Evolutionary conservation across 2,888 invertebrate genomes (phyloP), one percentile per base, ranked within the genome.

Genomic region (Hoplodrina blanda): DNA sequence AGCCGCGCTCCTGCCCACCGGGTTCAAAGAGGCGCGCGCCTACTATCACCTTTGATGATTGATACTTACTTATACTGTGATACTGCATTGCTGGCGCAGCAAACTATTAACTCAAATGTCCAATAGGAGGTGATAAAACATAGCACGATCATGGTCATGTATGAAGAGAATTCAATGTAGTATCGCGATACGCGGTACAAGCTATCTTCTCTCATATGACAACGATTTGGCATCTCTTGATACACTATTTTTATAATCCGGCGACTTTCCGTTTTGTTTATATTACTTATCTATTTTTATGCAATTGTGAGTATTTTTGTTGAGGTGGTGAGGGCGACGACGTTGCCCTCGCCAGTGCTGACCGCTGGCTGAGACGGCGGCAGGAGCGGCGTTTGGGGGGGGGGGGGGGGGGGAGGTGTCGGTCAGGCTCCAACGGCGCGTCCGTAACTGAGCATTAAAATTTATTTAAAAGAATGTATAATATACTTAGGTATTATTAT

Each of bases 191-290:
- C 41, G 46, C 49, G 53, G 20, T 37, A 66, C 37, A 46, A 44
- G 69, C 56, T 56, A 41, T 41, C 49, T 71, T 49, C n/a, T 50
- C 52, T 53, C 44, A 54, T 53, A 41, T 49, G 60, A 67, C 49
- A 67, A 62, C 66, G 44, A 81, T 83, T 82, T 82, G 82, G 82
- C 82, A 82, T 62, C 73, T 75, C 72, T 33, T 63, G 57, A 73
- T 61, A 52, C 56, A 78, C 78, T 78, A 83, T 83, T 78, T 83
- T 75, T 83, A 81, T 73, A 77, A 67, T 68, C 56, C 61, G 41
- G 52, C 59, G 56, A 74, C 64, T 78, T 69, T 80, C 44, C 54
- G 53, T 59, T 73, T 11, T 70, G 80, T 73, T 80, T 81, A 73
- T 59, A 62, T 57, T 70, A 19, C 78, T 62, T 66, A 61, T 83